These are phyloP conservation scores for Metopia argyrocephala DNA, from an alignment of 2,888 invertebrate species.

Conservation along the genomic window DNA sequence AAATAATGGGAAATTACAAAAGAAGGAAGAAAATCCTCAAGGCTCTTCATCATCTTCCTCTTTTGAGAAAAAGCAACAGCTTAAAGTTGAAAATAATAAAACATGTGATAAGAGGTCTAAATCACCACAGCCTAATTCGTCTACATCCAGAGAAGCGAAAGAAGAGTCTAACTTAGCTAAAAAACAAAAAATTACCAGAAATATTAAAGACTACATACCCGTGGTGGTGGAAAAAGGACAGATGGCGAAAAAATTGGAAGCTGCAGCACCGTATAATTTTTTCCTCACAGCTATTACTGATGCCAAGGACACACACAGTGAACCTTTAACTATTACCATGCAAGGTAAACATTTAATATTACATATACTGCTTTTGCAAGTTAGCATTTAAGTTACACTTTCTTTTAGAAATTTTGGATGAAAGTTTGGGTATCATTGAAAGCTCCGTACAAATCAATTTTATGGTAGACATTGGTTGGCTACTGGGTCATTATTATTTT, in stretches of 20 bases:
- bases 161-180: slow-evolving; percentile 72
- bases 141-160: slow-evolving; percentile 46
- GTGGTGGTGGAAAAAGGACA: slow-evolving; percentile 82
- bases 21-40: slow-evolving; percentile 39
- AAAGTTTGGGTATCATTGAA: slow-evolving; percentile 86
- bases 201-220: slow-evolving; percentile 79
- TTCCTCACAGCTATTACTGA: slow-evolving; percentile 87
- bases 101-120: slow-evolving; percentile 21
- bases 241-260: slow-evolving; percentile 84
- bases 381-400: background rate
- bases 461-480: slow-evolving; percentile 94
- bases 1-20: background rate
- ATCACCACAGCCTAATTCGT: slow-evolving; percentile 50
- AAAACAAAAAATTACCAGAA: slow-evolving; percentile 73
- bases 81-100: background rate
- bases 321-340: slow-evolving; percentile 85
- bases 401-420: slow-evolving; percentile 85
- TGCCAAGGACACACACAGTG: slow-evolving; percentile 82
- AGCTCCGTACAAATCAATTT: slow-evolving; percentile 93
- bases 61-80: background rate
- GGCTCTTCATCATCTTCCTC: slow-evolving; percentile 22
- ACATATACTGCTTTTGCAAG: background rate
- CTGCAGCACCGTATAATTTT: slow-evolving; percentile 85
- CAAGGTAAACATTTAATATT: slow-evolving; percentile 80
- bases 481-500: slow-evolving; percentile 90